Percentiles rank a stretch among this genome's conserved stretches.
These are phyloP conservation scores for Anguilla megastoma DNA, from an alignment of 2,797 vertebrate genomes.

Conservation along the genomic window DNA sequence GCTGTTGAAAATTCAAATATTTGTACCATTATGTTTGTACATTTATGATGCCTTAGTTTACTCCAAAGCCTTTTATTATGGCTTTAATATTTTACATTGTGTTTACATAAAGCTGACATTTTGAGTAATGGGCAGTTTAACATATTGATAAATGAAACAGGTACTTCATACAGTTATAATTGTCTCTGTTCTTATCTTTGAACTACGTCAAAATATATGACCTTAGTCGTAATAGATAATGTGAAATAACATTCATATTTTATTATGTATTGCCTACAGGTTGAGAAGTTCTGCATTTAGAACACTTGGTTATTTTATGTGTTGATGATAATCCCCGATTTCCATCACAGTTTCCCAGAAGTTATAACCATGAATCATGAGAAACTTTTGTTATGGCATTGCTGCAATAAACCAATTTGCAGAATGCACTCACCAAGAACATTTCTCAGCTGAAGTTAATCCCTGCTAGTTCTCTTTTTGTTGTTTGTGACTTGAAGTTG, in stretches of 20 bases:
- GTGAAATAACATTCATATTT: neutral
- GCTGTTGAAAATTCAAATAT: slow-evolving; percentile 16
- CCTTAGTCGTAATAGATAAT: neutral
- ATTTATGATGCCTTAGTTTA: neutral
- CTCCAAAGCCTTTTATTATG: slow-evolving; percentile 18
- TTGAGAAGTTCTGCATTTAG: neutral
- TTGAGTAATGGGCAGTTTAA: slow-evolving; percentile 8
- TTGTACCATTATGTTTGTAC: slow-evolving; percentile 13
- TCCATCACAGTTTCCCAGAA: neutral
- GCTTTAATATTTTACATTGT: slow-evolving; percentile 13
- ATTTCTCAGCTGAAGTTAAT: neutral
- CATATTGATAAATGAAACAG: slow-evolving; percentile 3
- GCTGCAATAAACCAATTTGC: neutral
- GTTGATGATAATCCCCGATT: neutral
- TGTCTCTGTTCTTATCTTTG: neutral
- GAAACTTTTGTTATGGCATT: neutral
- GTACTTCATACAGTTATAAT: neutral
- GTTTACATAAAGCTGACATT: slow-evolving; percentile 8
- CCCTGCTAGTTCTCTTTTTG: neutral
- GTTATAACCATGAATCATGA: neutral
- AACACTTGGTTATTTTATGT: neutral
- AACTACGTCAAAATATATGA: neutral
- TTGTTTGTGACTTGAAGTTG: neutral
- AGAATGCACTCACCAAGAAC: neutral
- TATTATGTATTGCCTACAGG: neutral